Conservation (phyloP, 2,797 vertebrate genomes). For the Fringilla coelebs region DNA sequence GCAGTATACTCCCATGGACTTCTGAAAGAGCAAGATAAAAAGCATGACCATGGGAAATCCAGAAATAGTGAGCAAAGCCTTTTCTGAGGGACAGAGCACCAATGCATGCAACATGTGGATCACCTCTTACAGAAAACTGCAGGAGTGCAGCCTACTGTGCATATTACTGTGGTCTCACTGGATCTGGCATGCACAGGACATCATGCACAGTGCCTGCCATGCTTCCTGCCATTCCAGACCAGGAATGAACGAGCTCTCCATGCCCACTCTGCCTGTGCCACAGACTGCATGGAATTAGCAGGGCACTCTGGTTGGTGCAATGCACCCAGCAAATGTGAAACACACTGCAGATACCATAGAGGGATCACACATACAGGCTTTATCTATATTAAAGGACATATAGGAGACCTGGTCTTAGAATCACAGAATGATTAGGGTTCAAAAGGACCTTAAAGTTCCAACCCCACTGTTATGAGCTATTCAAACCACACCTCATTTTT, state of each 20-base stretch:
- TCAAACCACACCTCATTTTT: not conserved
- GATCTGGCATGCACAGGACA: not conserved
- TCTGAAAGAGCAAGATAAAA: not conserved
- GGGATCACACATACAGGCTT: not conserved
- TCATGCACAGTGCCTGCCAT: accelerated
- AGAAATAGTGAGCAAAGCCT: not conserved
- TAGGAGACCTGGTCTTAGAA: not conserved
- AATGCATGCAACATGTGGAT: accelerated
- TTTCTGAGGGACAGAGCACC: not conserved
- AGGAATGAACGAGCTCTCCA: not conserved
- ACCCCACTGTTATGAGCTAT: not conserved
- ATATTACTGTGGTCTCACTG: not conserved
- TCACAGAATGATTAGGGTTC: not conserved
- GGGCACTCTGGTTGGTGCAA: not conserved
- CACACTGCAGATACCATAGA: too few relatives aligned
- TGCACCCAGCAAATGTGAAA: not conserved
- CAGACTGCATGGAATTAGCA: not conserved
- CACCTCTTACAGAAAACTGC: not conserved
- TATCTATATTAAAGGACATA: not conserved
- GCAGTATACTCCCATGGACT: not conserved
- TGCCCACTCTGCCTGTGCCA: too few relatives aligned
- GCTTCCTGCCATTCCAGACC: not conserved
- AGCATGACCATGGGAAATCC: not conserved
- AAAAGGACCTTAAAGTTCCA: not conserved
- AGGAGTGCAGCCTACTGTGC: not conserved